A percentile compares a stretch with the other conserved stretches of the same genome.
Evolutionary conservation across 2,888 invertebrate species (phyloP).

Genomic region (Notodonta ziczac): DNA sequence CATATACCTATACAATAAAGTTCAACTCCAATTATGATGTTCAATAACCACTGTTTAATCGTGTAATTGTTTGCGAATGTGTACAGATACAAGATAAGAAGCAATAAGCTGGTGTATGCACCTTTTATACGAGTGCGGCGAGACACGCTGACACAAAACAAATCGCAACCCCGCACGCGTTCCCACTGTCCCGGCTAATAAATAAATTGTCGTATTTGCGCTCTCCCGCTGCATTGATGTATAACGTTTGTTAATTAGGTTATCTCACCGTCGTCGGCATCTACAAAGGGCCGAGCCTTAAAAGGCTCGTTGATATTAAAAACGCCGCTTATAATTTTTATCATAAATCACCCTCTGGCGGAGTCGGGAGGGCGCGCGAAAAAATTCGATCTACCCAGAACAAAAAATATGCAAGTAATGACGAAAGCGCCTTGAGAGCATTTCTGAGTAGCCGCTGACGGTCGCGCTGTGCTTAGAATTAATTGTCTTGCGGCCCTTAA

Average conservation of each 20-base stretch:
- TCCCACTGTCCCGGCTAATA: slow-evolving; percentile 58
- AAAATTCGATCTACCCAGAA: slow-evolving; percentile 69
- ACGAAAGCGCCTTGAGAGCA: slow-evolving; percentile 78
- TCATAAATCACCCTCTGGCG: slow-evolving; percentile 82
- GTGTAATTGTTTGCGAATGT: slow-evolving; percentile 51
- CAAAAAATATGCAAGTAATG: slow-evolving; percentile 84
- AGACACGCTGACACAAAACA: slow-evolving; percentile 40
- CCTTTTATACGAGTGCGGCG: slow-evolving; percentile 33
- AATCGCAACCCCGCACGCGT: slow-evolving; percentile 42
- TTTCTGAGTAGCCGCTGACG: slow-evolving; percentile 70
- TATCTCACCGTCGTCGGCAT: slow-evolving; percentile 80
- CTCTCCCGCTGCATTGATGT: slow-evolving; percentile 68
- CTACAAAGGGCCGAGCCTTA: slow-evolving; percentile 71
- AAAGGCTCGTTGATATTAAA: slow-evolving; percentile 82
- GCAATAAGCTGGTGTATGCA: slow-evolving; percentile 53
- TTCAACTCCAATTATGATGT: too few species aligned
- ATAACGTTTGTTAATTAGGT: slow-evolving; percentile 83
- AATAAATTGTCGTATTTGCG: slow-evolving; percentile 74
- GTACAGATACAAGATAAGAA: slow-evolving; percentile 57
- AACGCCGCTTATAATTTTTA: slow-evolving; percentile 78
- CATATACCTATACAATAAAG: too few species aligned
- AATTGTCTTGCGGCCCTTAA: slow-evolving; percentile 55
- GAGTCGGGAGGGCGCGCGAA: slow-evolving; percentile 76
- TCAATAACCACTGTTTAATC: too few species aligned
- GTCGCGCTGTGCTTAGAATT: slow-evolving; percentile 67